phyloP scores from a whole-genome alignment of 2,797 vertebrate genomes.

The Liparis tanakae region DNA sequence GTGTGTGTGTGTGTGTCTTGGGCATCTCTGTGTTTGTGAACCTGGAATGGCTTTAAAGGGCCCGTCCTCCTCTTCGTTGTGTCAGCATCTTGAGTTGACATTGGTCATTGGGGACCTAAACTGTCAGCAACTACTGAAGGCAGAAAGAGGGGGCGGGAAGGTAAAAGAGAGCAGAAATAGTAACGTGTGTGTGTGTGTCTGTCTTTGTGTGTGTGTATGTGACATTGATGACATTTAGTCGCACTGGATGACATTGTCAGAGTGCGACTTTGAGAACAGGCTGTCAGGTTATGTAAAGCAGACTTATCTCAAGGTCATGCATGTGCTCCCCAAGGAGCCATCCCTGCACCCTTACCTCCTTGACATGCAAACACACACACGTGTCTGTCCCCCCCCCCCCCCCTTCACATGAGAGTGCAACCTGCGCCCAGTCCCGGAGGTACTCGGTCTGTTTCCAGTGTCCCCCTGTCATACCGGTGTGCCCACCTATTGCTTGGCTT shows the following conservation, averaged over 20 bases:
- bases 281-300: conserved; percentile 65
- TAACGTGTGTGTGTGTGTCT: conserved; percentile 30
- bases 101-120: conserved; percentile 57
- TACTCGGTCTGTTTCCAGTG: conserved; percentile 33
- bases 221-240: conserved; percentile 57
- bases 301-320: conserved; percentile 58
- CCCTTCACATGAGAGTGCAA: conserved; percentile 11
- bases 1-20: conserved; percentile 30
- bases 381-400: background rate
- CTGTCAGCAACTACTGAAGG: conserved; percentile 51
- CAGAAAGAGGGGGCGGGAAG: conserved; percentile 19
- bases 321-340: conserved; percentile 42
- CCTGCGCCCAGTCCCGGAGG: conserved; percentile 44
- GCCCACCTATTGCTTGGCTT: conserved; percentile 38
- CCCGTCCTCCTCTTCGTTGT: conserved; percentile 43
- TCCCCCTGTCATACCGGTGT: conserved; percentile 50
- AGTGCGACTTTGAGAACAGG: conserved; percentile 49
- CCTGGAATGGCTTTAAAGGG: conserved; percentile 47
- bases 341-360: conserved; percentile 22
- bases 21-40: conserved; percentile 7
- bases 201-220: conserved; percentile 26
- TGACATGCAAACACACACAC: conserved; percentile 41
- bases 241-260: conserved; percentile 52
- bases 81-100: conserved; percentile 69
- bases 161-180: conserved; percentile 45